Base-by-base conservation (phyloP, 2,113 vertebrate species). In the Plecturocebus donacophilus region DNA sequence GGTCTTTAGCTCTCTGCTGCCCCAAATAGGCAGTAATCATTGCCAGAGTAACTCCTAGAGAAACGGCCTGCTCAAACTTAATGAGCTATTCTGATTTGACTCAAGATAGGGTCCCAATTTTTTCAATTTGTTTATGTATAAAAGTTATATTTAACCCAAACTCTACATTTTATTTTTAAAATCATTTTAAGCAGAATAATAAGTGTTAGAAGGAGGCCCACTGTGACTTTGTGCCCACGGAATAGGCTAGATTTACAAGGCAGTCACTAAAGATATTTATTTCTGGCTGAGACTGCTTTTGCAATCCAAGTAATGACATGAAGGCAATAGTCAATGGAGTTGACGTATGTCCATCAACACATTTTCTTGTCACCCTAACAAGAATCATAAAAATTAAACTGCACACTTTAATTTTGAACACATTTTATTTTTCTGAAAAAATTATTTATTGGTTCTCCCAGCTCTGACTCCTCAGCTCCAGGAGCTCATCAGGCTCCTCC, bases 91-190 rank as follows among this genome's bases (percentile, higher is more conserved):
- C 58, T 75, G 30, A 77, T 90, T 70, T 84, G 73, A 61, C 23
- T 87, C 52, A 89, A 89, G n/a, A 70, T 40, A 82, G 12, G 30
- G 19, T 56, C 30, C 5, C 47, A 64, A 19, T 83, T 14, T 23
- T 83, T 87, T 71, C 80, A 80, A 87, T 9, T 92, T 86, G 23
- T 92, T 87, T 87, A 70, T 49, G 2, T 20, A 92, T 90, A 92
- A 84, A 87, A 94, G 79, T 87, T 12, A 70, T 84, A 92, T 64
- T 97, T 92, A 94, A 84, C 47, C 75, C 21, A n/a, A 92, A 96
- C 81, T 73, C n/a, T 81, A 71, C 11, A 87, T 45, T 35, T 91
- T 71, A 75, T 81, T 87, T 90, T 94, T 79, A 90, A 96, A 95
- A 93, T 77, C 52, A 93, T 38, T 82, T 84, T 86, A 83, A 89